Percentiles rank a stretch among this genome's conserved stretches.
Conservation (phyloP, 2,113 vertebrate genomes). For the Solea solea region DNA sequence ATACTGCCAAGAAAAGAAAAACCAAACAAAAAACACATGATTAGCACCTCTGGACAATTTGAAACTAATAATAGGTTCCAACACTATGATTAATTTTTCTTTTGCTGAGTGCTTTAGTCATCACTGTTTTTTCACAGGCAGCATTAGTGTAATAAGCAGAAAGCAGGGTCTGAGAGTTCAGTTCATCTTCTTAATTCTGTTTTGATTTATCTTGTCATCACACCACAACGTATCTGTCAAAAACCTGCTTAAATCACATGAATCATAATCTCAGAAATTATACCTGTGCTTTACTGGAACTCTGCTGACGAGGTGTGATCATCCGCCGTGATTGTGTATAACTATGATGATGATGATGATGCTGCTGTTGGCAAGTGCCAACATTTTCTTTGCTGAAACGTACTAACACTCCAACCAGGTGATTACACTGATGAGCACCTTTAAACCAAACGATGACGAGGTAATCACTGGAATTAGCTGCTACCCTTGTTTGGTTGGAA, state of each 20-base stretch:
- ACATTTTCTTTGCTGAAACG: slow-evolving; percentile 18
- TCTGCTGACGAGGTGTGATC: neutral
- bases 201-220: neutral
- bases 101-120: neutral
- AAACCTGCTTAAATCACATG: neutral
- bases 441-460: slow-evolving; percentile 32
- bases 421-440: slow-evolving; percentile 56
- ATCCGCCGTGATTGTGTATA: slow-evolving; percentile 16
- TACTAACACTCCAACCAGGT: slow-evolving; percentile 14
- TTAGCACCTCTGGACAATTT: too few relatives aligned
- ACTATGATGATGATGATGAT: neutral
- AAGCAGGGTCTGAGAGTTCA: neutral
- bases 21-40: too few relatives aligned
- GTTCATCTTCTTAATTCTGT: neutral
- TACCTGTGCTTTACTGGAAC: neutral
- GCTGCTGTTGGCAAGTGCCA: slow-evolving; percentile 6
- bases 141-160: neutral
- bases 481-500: slow-evolving; percentile 38
- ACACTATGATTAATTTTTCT: neutral
- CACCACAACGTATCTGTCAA: neutral
- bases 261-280: neutral
- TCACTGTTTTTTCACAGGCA: neutral
- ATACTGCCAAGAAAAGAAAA: too few relatives aligned
- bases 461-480: slow-evolving; percentile 55
- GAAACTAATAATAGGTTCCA: too few relatives aligned